These are phyloP conservation scores for Arvicanthis niloticus DNA, from an alignment of 2,113 vertebrate genomes.

Conservation along the genomic window DNA sequence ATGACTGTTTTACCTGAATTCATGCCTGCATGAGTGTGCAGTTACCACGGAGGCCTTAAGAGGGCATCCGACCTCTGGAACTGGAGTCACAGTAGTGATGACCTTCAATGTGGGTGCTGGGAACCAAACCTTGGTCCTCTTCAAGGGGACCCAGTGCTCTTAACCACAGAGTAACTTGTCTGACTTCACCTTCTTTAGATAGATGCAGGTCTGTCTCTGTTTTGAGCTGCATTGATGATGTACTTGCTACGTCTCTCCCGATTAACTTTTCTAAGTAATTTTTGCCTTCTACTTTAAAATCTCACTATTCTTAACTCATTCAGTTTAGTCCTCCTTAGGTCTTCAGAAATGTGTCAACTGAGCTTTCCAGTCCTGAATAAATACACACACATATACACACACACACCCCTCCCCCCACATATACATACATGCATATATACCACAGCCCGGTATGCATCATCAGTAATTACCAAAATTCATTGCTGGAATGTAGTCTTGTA, in stretches of 20 bases:
- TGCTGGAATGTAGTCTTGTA: background rate
- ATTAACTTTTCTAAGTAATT: background rate
- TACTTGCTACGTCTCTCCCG: background rate
- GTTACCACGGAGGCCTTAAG: background rate
- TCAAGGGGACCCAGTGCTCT: background rate
- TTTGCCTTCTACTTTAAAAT: background rate
- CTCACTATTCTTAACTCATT: background rate
- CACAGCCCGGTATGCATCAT: background rate
- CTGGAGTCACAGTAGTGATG: background rate
- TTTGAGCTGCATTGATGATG: background rate
- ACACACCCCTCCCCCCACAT: background rate
- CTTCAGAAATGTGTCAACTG: background rate
- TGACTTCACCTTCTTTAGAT: background rate
- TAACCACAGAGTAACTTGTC: background rate
- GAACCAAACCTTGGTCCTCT: background rate
- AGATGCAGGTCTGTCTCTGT: background rate
- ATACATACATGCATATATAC: background rate
- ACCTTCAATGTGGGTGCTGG: background rate
- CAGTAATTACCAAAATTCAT: conserved; percentile 16
- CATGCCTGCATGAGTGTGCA: background rate
- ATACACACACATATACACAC: background rate
- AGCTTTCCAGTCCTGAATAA: background rate
- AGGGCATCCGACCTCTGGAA: background rate
- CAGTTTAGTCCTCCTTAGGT: background rate
- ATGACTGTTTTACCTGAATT: background rate